Percentiles rank a stretch among this genome's conserved stretches.
Evolutionary conservation across 2,888 invertebrate species (phyloP).

Genomic region (Calameuta filiformis): DNA sequence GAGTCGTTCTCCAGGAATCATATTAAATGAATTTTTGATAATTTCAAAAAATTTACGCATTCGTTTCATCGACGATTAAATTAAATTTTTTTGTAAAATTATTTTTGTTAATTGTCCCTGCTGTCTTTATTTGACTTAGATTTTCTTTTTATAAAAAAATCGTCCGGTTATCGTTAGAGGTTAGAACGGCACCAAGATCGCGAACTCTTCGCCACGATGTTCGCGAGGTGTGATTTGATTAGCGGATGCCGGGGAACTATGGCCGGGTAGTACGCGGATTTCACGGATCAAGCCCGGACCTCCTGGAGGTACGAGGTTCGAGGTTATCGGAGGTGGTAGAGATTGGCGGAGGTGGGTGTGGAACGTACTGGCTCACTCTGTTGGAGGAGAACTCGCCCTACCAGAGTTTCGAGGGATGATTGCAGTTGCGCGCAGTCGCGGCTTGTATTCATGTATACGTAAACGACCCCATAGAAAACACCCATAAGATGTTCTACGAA

Average conservation of each 20-base stretch:
- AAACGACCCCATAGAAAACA: background rate
- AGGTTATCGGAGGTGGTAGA: conserved; percentile 15
- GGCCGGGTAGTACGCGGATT: conserved; percentile 33
- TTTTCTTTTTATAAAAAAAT: no score
- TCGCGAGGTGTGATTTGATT: conserved; percentile 41
- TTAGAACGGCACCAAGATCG: background rate
- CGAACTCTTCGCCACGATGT: background rate
- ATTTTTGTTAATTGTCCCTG: background rate
- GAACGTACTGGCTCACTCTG: conserved; percentile 29
- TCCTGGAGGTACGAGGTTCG: conserved; percentile 25
- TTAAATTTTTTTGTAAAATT: background rate
- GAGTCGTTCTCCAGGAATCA: background rate
- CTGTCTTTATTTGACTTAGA: no score
- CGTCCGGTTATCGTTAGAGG: background rate
- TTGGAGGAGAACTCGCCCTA: conserved; percentile 12
- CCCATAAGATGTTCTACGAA: background rate
- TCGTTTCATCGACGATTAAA: background rate
- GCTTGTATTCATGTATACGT: background rate
- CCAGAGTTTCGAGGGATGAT: background rate
- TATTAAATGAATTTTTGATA: background rate
- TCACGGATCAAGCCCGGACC: conserved; percentile 25
- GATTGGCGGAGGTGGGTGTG: conserved; percentile 30
- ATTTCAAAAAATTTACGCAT: background rate
- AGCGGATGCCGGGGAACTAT: conserved; percentile 43
- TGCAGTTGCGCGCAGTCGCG: background rate